Evolutionary conservation across 2,113 vertebrate genomes (phyloP).

Genomic region (Pterocles orientalis): DNA sequence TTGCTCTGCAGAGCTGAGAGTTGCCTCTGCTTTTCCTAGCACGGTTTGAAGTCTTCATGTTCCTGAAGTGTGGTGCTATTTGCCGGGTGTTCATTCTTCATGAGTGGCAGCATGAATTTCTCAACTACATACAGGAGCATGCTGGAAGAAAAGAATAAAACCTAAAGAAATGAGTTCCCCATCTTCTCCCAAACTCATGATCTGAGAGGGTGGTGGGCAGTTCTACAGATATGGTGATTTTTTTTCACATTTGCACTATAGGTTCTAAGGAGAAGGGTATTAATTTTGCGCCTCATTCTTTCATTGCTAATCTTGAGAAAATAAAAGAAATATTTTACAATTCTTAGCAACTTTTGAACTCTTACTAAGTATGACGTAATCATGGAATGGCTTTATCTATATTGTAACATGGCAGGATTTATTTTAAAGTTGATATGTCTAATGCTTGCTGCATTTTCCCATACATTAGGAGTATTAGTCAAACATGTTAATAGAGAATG

Average conservation of each 20-base stretch:
- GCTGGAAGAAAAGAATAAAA: not conserved
- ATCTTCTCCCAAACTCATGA: not conserved
- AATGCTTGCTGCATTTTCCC: not conserved
- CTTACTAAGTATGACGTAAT: not conserved
- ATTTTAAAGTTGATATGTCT: not conserved
- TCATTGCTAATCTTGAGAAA: not conserved
- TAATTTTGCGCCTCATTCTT: not conserved
- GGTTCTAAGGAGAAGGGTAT: not conserved
- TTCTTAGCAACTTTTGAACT: not conserved
- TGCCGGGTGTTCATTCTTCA: not conserved
- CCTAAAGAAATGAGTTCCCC: not conserved
- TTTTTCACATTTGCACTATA: not conserved
- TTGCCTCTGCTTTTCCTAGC: not conserved
- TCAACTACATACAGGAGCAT: not conserved
- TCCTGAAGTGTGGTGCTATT: not conserved
- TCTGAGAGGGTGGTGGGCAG: not conserved
- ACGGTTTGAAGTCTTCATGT: not conserved
- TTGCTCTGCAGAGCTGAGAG: not conserved
- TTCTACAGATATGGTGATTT: not conserved
- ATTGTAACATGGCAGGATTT: not conserved
- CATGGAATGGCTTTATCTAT: not conserved
- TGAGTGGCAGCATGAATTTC: not conserved
- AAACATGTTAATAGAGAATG: not conserved
- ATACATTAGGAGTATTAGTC: constrained; percentile 3
- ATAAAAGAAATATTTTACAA: not conserved